These are phyloP conservation scores for Tetrao urogallus DNA, from an alignment of 2,113 vertebrate species.

Conservation along the genomic window DNA sequence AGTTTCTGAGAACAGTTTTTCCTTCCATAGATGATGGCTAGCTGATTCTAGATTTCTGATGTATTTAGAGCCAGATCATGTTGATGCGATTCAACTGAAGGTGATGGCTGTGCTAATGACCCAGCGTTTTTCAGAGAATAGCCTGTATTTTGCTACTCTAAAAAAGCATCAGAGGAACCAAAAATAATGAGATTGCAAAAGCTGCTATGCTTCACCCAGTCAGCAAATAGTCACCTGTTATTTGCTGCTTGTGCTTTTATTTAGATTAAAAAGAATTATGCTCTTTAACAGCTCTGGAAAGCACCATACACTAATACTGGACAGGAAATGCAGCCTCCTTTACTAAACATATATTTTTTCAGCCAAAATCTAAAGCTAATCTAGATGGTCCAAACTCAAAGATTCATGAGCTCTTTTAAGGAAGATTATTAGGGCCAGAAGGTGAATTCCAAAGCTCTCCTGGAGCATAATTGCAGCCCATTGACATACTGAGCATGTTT, in stretches of 20 bases:
- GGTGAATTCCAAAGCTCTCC: slow-evolving; percentile 29
- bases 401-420: slow-evolving; percentile 61
- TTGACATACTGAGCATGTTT: slow-evolving; percentile 69
- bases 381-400: slow-evolving; percentile 49
- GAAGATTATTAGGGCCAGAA: slow-evolving; percentile 36
- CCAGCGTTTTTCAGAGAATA: background rate
- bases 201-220: background rate
- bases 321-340: background rate
- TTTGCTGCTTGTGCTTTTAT: slow-evolving; percentile 7
- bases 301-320: background rate
- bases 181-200: background rate
- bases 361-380: slow-evolving; percentile 22
- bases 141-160: background rate
- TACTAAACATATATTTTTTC: background rate
- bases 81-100: background rate
- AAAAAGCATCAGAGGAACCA: background rate
- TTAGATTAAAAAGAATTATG: background rate
- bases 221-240: background rate
- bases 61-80: background rate
- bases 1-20: background rate
- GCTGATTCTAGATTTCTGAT: background rate
- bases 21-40: background rate
- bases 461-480: slow-evolving; percentile 38
- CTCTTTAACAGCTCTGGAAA: background rate
- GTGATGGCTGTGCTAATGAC: background rate